Conservation (phyloP, 1,140 invertebrate genomes). For the Drosophila trapezifrons region DNA sequence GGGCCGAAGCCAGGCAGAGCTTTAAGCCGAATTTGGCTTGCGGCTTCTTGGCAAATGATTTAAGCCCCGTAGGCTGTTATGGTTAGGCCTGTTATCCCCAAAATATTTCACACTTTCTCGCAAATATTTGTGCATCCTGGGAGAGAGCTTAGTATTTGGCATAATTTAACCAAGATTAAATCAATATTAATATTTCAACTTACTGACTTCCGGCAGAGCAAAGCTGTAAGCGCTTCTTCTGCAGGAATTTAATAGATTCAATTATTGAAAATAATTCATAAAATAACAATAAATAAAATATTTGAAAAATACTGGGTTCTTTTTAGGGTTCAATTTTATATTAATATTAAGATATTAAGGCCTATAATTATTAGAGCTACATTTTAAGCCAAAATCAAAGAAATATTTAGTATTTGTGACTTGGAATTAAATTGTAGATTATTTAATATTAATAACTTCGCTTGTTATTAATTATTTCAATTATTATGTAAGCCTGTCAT, state of each 20-base stretch:
- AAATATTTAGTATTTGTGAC: neutral
- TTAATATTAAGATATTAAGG: neutral
- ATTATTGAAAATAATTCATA: no score
- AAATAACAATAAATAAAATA: no score
- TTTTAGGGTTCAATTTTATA: neutral
- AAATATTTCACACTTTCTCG: constrained; percentile 29
- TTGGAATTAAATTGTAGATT: neutral
- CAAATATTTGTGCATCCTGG: constrained; percentile 27
- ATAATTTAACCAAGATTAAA: constrained; percentile 26
- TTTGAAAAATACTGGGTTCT: neutral
- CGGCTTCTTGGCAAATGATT: constrained; percentile 12
- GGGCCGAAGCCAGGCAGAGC: constrained; percentile 7
- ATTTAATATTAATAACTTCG: neutral
- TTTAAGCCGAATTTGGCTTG: constrained; percentile 16
- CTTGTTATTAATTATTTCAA: neutral
- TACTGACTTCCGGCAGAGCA: neutral
- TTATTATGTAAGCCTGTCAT: no score
- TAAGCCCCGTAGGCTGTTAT: constrained; percentile 7
- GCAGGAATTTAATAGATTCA: neutral
- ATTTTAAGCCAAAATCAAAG: no score
- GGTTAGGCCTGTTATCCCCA: neutral
- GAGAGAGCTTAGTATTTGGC: constrained; percentile 1
- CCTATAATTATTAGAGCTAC: no score
- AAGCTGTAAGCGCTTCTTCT: neutral
- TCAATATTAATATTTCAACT: constrained; percentile 21